Base-by-base conservation (phyloP, 2,113 vertebrate species). In the Vidua chalybeata region DNA sequence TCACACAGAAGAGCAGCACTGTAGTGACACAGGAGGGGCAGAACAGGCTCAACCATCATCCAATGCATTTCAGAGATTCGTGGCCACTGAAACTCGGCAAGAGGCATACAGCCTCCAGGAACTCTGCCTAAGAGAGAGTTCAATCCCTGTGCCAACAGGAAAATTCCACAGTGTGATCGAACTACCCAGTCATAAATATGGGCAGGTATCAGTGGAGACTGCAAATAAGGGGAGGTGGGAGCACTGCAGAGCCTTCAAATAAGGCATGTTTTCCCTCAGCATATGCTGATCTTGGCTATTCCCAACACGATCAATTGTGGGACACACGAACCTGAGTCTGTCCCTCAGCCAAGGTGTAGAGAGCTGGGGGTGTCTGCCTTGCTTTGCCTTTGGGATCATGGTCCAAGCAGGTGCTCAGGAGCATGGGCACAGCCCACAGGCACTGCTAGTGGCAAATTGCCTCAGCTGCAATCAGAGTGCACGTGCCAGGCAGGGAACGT, bases 181-280 rank as follows among this genome's bases (percentile, higher is more conserved):
- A 66, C 31, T 27, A 33, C 41, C 26, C 10, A 24, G 66, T 58
- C 19, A 0, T 26, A 27, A 27, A 13, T 16, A 45, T 0, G 1
- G n/a, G 23, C 12, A 18, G 62, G 21, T 59, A 43, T 3, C 1
- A 3, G 23, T n/a, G 21, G 9, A 61, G 8, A 49, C 56, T 15
- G 55, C 24, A 35, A n/a, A 15, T 9, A 23, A 46, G 9, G 10
- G 31, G 22, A 51, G 31, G 33, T 2, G 1, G 48, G 68, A 80
- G 72, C 49, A 46, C 48, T 1, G 27, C 52, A 52, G 43, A 78
- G 41, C 61, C 66, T 74, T 14, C n/a, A 58, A 7, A 35, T 12
- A 15, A 61, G 18, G 59, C 0, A 0, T 11, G 4, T 61, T 11
- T 79, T 33, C 21, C 54, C 75, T 45, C 3, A 1, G 41, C n/a